phyloP scores from a whole-genome alignment of 2,797 vertebrate genomes.

The Sebastes melanostomus region DNA sequence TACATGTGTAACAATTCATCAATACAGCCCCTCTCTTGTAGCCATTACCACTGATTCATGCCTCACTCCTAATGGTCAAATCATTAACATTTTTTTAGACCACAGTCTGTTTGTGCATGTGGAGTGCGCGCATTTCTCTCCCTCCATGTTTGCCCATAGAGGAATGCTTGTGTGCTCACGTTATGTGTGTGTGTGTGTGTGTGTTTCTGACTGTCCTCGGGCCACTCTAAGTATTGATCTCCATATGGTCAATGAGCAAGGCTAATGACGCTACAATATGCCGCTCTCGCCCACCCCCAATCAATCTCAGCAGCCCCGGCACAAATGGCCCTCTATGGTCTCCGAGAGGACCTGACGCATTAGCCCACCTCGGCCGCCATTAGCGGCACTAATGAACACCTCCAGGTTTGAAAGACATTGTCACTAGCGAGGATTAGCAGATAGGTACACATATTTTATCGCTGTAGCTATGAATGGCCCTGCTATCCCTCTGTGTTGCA shows the following conservation, averaged over 20 bases:
- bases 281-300: constrained; percentile 57
- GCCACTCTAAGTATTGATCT: constrained; percentile 73
- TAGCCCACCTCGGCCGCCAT: constrained; percentile 46
- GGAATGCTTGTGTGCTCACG: constrained; percentile 26
- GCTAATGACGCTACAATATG: constrained; percentile 74
- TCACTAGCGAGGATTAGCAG: constrained; percentile 26
- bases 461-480: background rate
- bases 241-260: constrained; percentile 75
- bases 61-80: constrained; percentile 66
- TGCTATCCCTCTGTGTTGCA: background rate
- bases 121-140: constrained; percentile 28
- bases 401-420: constrained; percentile 16
- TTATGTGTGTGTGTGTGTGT: background rate
- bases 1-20: constrained; percentile 45
- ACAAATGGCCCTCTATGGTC: constrained; percentile 50
- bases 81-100: constrained; percentile 73
- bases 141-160: constrained; percentile 38
- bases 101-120: constrained; percentile 53
- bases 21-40: constrained; percentile 39
- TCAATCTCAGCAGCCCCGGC: constrained; percentile 61
- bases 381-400: constrained; percentile 45
- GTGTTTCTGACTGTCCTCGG: constrained; percentile 59
- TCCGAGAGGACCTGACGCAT: constrained; percentile 41
- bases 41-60: constrained; percentile 72
- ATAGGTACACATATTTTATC: constrained; percentile 2